phyloP scores from a whole-genome alignment of 2,797 vertebrate genomes.

The Mormyrops attenuatus region DNA sequence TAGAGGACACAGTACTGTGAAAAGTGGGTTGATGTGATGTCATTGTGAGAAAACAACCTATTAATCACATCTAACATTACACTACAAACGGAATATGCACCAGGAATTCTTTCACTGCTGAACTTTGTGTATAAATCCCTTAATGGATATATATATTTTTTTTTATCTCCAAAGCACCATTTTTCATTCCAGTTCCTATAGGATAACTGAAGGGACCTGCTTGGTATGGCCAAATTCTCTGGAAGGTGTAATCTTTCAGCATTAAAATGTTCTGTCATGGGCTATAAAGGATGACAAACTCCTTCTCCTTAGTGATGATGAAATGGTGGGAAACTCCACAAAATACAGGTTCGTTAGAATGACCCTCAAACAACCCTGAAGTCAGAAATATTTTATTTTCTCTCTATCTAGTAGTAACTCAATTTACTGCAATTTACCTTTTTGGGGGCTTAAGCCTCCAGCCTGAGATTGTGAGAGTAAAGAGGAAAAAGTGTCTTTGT shows the following conservation, averaged over 20 bases:
- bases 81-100: neutral
- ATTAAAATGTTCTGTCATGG: neutral
- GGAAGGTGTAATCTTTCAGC: neutral
- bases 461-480: slow-evolving; percentile 7
- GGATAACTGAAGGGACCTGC: neutral
- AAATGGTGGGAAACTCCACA: neutral
- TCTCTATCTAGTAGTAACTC: neutral
- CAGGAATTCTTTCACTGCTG: neutral
- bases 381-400: slow-evolving; percentile 9
- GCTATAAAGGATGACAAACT: neutral
- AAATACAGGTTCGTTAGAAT: neutral
- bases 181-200: neutral
- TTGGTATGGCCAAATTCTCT: neutral
- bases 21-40: neutral
- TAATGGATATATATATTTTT: neutral
- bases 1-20: neutral
- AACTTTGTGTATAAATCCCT: neutral
- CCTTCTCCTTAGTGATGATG: neutral
- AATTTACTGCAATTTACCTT: slow-evolving; percentile 7
- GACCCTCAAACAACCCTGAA: neutral
- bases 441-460: slow-evolving; percentile 15
- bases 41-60: neutral
- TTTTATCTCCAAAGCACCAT: neutral
- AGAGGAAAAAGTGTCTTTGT: slow-evolving; percentile 22
- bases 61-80: neutral